Percentiles rank a stretch among this genome's conserved stretches.
phyloP scores from a whole-genome alignment of 2,888 invertebrate genomes.

The Onthophagus sagittarius region DNA sequence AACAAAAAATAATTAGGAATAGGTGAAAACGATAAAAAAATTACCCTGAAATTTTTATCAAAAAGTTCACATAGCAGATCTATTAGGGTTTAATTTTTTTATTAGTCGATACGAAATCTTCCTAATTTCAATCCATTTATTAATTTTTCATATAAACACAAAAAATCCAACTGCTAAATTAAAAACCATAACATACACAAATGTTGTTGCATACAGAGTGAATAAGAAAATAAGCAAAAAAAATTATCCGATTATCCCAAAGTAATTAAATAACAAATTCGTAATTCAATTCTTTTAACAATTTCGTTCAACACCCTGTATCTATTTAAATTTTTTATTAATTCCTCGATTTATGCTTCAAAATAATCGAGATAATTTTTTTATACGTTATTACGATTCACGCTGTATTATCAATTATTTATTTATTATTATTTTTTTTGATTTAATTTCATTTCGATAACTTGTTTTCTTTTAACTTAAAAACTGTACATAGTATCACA shows the following conservation, averaged over 20 bases:
- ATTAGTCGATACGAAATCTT: neutral
- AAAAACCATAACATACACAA: neutral
- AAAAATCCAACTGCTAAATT: neutral
- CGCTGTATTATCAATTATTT: too few species aligned
- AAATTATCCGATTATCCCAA: too few species aligned
- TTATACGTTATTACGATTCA: too few species aligned
- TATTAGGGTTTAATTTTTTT: neutral
- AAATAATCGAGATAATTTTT: too few species aligned
- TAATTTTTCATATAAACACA: neutral
- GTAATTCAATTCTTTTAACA: too few species aligned
- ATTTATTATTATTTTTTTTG: neutral
- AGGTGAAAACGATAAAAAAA: neutral
- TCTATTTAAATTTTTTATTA: too few species aligned
- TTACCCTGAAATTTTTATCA: neutral
- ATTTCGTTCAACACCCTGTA: too few species aligned
- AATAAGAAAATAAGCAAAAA: too few species aligned
- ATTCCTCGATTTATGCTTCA: too few species aligned
- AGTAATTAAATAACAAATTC: too few species aligned
- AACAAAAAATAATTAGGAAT: neutral
- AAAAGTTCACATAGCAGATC: neutral
- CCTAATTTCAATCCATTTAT: neutral
- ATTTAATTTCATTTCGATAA: constrained; percentile 9
- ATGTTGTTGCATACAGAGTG: neutral
- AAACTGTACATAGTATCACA: constrained; percentile 25
- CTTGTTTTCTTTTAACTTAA: constrained; percentile 17